Percentiles rank a stretch among this genome's conserved stretches.
phyloP scores from a whole-genome alignment of 2,797 vertebrate species.

The Poeciliopsis infans region DNA sequence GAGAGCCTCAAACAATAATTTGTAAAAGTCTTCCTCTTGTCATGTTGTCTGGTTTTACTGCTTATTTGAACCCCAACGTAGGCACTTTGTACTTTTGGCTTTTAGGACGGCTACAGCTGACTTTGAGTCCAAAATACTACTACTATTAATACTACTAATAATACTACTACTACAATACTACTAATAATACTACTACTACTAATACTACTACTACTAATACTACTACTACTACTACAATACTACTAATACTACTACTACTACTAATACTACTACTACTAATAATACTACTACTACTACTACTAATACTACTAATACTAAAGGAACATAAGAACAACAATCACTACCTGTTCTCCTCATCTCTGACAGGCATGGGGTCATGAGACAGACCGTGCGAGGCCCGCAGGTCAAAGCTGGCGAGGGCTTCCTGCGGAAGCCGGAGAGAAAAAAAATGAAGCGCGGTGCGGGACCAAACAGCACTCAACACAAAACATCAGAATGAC shows the following conservation, averaged over 20 bases:
- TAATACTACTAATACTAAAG: not conserved
- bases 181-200: too few species aligned
- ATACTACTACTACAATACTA: not conserved
- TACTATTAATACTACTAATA: not conserved
- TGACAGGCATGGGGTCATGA: slow-evolving; percentile 71
- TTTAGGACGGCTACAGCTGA: not conserved
- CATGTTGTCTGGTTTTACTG: not conserved
- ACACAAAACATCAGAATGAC: slow-evolving; percentile 37
- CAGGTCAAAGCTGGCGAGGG: slow-evolving; percentile 70
- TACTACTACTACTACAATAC: too few species aligned
- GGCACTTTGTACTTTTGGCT: not conserved
- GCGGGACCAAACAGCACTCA: slow-evolving; percentile 14
- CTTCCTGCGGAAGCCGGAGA: slow-evolving; percentile 57
- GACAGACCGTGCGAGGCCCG: slow-evolving; percentile 63
- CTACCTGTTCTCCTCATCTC: slow-evolving; percentile 69
- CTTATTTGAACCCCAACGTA: not conserved
- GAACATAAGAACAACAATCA: not conserved
- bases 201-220: too few species aligned
- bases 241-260: too few species aligned
- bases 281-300: too few species aligned
- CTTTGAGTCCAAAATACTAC: not conserved
- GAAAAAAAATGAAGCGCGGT: slow-evolving; percentile 42
- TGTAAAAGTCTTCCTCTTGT: not conserved
- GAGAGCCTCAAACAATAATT: too few species aligned
- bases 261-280: too few species aligned